phyloP scores from a whole-genome alignment of 2,113 vertebrate species.

The Podiceps cristatus region DNA sequence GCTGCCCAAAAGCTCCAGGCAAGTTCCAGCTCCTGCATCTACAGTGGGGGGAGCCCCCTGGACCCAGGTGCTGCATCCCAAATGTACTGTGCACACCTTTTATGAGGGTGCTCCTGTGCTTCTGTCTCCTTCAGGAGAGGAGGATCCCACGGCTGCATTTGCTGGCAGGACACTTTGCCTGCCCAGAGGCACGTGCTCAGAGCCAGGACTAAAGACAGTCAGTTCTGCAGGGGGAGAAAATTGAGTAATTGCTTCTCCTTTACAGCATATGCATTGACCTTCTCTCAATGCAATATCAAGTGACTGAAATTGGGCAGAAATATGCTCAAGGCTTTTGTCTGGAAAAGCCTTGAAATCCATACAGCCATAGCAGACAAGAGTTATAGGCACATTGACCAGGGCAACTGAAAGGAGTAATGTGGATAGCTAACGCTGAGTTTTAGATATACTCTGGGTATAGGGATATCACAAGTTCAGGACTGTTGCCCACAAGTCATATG shows the following conservation, averaged over 20 bases:
- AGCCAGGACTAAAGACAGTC: neutral
- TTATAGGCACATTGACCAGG: neutral
- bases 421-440: neutral
- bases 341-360: neutral
- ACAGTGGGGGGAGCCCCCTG: neutral
- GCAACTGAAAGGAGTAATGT: neutral
- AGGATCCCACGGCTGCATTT: neutral
- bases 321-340: neutral
- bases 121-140: neutral
- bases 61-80: neutral
- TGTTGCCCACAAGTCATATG: neutral
- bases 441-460: neutral
- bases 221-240: neutral
- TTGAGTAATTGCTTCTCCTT: neutral
- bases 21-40: neutral
- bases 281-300: neutral
- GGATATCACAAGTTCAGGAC: neutral
- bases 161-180: neutral
- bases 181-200: fast-evolving
- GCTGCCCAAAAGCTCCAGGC: neutral
- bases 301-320: neutral
- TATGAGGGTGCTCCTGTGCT: neutral
- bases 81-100: neutral
- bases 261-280: neutral
- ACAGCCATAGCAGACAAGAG: neutral